These are phyloP conservation scores for Heptranchias perlo DNA, from an alignment of 2,113 vertebrate species.

Conservation along the genomic window DNA sequence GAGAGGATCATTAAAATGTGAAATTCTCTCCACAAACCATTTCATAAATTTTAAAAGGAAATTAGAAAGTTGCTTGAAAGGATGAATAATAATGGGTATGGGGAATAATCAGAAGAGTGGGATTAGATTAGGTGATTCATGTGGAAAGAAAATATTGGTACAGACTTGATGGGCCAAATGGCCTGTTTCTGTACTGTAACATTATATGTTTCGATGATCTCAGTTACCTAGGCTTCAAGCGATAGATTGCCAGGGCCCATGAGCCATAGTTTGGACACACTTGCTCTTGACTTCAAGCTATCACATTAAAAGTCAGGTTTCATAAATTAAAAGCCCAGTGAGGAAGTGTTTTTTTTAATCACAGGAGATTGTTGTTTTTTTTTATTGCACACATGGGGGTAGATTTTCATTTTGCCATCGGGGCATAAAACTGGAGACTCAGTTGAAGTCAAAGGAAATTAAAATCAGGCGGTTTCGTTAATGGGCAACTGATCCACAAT, in stretches of 20 bases:
- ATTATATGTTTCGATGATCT: neutral
- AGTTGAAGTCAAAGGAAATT: neutral
- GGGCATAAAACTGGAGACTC: neutral
- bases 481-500: neutral
- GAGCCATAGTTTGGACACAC: neutral
- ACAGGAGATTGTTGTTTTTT: neutral
- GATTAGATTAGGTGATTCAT: neutral
- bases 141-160: neutral
- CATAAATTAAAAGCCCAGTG: neutral
- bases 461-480: neutral
- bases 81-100: neutral
- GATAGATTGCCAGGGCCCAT: neutral
- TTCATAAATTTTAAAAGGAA: neutral
- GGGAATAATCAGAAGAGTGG: neutral
- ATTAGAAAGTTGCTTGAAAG: neutral
- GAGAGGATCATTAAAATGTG: neutral
- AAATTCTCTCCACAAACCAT: neutral
- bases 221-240: neutral
- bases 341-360: neutral
- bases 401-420: neutral
- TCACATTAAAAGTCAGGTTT: neutral
- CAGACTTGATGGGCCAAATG: neutral
- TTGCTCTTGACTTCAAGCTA: neutral
- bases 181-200: neutral
- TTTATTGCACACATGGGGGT: neutral